Base-by-base conservation (phyloP, 2,113 vertebrate species). In the Alouatta palliata region DNA sequence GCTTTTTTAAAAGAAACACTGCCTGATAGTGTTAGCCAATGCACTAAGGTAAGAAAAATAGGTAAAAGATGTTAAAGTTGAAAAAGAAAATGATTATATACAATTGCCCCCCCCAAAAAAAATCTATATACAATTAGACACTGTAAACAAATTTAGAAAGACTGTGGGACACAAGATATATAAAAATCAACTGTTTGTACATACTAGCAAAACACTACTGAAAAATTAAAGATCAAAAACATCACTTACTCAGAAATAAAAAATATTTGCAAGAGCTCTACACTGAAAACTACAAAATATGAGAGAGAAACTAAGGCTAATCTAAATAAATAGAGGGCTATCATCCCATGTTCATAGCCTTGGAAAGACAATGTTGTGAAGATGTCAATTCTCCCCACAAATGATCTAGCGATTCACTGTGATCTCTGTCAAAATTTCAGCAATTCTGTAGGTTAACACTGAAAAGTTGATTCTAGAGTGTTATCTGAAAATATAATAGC, bases 171-270 rank as follows among this genome's bases (percentile, higher is more conserved):
- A 79, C 6, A 49, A 25, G 11, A 2, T 66, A 83, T 4, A 90
- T 27, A 79, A 91, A 83, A 83, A 90, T 66, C n/a, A 47, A 61
- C 32, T 45, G 10, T 21, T 83, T 43, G 47, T 82, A 49, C 20
- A 77, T 58, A 30, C 61, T 49, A 43, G 79, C 58, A 84, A 88
- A 47, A 45, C 40, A 68, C 35, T 87, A 21, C 2, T 71, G 83
- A 87, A 79, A 84, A 95, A 87, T 70, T 83, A 66, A 47, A 83
- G 37, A 92, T 73, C 61, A 21, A 37, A 92, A 79, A 47, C 21
- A 88, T 35, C 61, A 54, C 17, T 88, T 83, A 82, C 58, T 88
- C 40, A 77, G 27, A 93, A 93, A 93, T 58, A 93, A 93, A 93
- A 92, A 83, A 76, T n/a, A 66, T 66, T 20, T 58, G 21, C 2